Percentiles rank a stretch among this genome's conserved stretches.
phyloP scores from a whole-genome alignment of 2,797 vertebrate genomes.

The Loriculus beryllinus region DNA sequence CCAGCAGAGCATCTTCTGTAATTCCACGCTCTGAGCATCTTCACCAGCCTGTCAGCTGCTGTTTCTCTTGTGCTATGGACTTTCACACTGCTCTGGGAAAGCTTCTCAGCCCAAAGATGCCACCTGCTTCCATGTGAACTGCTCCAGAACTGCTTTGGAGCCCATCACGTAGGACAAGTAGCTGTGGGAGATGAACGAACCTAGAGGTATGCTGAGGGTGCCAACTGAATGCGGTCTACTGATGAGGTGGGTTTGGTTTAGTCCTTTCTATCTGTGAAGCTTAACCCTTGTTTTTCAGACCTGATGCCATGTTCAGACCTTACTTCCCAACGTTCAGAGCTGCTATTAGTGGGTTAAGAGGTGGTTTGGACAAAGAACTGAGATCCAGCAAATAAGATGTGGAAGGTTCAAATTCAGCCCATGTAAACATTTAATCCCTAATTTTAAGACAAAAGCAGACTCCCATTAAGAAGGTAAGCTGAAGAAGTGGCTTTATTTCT shows the following conservation, averaged over 20 bases:
- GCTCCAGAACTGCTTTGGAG: neutral
- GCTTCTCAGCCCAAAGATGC: neutral
- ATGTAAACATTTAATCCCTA: neutral
- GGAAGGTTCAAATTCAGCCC: neutral
- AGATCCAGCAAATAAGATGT: neutral
- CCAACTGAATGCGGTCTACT: neutral
- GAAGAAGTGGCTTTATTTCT: slow-evolving; percentile 21
- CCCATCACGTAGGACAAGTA: neutral
- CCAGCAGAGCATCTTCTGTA: neutral
- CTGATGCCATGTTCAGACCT: neutral
- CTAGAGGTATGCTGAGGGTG: neutral
- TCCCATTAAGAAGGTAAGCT: neutral
- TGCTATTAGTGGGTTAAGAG: neutral
- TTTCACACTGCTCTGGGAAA: neutral
- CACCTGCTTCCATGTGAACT: neutral
- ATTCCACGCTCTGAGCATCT: neutral
- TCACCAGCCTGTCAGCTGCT: slow-evolving; percentile 1
- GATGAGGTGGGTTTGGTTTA: neutral
- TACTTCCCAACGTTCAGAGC: neutral
- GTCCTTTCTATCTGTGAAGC: neutral
- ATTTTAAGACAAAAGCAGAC: neutral
- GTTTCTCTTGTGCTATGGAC: neutral
- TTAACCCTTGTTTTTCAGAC: neutral
- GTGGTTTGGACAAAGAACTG: neutral
- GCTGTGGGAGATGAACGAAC: neutral